Evolutionary conservation across 2,797 vertebrate species (phyloP), one percentile per base, ranked within the genome.

Genomic region (Pampus argenteus): DNA sequence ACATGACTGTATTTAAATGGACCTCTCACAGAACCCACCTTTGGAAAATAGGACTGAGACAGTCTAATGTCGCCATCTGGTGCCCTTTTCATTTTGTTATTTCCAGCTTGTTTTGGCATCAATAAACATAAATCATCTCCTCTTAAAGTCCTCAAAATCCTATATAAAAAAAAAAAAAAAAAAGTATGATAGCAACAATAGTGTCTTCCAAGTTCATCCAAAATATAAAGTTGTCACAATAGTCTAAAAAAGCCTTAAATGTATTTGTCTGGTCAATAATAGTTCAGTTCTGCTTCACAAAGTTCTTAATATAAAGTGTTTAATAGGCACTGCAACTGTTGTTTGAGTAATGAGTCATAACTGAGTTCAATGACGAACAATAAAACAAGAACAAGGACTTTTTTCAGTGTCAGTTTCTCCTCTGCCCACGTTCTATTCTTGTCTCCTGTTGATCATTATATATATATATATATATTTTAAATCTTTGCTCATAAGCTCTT

Each of bases 11-110:
- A 44, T 44, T 44, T 18, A 44, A 44, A 44, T 6, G 15, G 13
- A 29, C 10, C 42, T 26, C 17, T 45, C 9, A 17, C 0, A 5
- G 14, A 2, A 1, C 6, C 29, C 3, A n/a, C 57, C 47, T 76
- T 56, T 50, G 7, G 18, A 36, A 48, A 10, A 1, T 13, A 38
- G 22, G 25, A 29, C 34, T 25, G 4, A 61, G 28, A 0, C 47
- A 29, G 75, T 36, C 22, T 29, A 57, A 82, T 78, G 74, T 76
- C 74, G 88, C 91, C 88, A 85, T 50, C 91, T 91, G 70, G 66
- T 91, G 91, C 25, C 64, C 34, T 62, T 74, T 69, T 22, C n/a
- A 28, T 26, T 28, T 45, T 17, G 50, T 17, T 25, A 18, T 13
- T 5, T 63, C 9, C 10, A 8, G 34, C 10, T 55, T 34, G 4